phyloP scores from a whole-genome alignment of 1,140 invertebrate genomes.

The Diabrotica undecimpunctata region DNA sequence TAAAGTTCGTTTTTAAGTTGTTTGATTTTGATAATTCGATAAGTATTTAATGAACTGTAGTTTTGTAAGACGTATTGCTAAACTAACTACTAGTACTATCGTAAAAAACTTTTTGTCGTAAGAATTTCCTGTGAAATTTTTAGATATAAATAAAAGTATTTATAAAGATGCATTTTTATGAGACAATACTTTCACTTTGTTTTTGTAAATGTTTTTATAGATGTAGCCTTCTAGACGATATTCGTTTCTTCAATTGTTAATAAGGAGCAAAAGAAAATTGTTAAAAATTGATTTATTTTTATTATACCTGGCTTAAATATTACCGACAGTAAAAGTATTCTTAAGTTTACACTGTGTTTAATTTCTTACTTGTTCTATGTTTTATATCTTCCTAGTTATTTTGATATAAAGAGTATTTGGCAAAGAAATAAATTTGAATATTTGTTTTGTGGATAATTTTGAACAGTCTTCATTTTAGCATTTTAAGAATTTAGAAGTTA shows the following conservation, averaged over 20 bases:
- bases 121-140: slow-evolving; percentile 1
- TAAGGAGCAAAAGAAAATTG: slow-evolving; percentile 23
- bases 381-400: too few relatives aligned
- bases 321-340: slow-evolving; percentile 18
- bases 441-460: too few relatives aligned
- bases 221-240: slow-evolving; percentile 22
- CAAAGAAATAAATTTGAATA: too few relatives aligned
- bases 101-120: not conserved
- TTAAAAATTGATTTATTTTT: slow-evolving; percentile 29
- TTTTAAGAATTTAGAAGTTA: too few relatives aligned
- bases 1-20: too few relatives aligned
- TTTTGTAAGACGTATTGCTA: too few relatives aligned
- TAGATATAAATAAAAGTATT: slow-evolving; percentile 3
- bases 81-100: too few relatives aligned
- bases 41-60: too few relatives aligned
- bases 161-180: slow-evolving; percentile 25
- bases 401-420: too few relatives aligned
- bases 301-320: slow-evolving; percentile 27
- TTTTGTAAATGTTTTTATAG: slow-evolving; percentile 26
- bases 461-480: too few relatives aligned
- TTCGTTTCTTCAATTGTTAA: slow-evolving; percentile 27
- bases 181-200: slow-evolving; percentile 27
- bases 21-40: too few relatives aligned
- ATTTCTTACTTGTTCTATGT: too few relatives aligned
- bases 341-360: not conserved